phyloP scores from a whole-genome alignment of 2,888 invertebrate species.

The Caenorhabditis plicata region DNA sequence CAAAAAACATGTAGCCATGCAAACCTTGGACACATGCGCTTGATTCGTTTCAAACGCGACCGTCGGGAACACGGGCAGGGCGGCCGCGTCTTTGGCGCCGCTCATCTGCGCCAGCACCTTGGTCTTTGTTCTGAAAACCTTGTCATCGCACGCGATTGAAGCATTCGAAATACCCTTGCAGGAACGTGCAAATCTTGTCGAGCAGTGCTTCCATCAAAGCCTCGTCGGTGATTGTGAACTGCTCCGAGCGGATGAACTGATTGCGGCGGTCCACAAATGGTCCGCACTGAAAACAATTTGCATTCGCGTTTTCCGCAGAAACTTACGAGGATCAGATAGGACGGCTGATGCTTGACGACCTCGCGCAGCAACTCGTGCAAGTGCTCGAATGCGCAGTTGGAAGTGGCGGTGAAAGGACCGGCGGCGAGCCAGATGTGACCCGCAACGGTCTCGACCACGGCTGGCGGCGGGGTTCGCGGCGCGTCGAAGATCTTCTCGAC shows the following conservation, averaged over 20 bases:
- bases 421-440: conserved; percentile 30
- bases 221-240: conserved; percentile 9
- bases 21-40: too few species aligned
- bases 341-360: conserved; percentile 17
- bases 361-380: conserved; percentile 29
- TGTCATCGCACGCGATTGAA: not conserved
- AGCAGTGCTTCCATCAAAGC: conserved; percentile 18
- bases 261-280: conserved; percentile 38
- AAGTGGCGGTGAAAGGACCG: conserved; percentile 33
- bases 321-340: conserved; percentile 25
- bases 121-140: conserved; percentile 17
- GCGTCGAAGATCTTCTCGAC: conserved; percentile 21
- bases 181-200: conserved; percentile 13
- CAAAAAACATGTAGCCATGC: too few species aligned
- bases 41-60: conserved; percentile 19
- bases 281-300: conserved; percentile 14
- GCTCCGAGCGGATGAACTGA: conserved; percentile 8
- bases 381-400: conserved; percentile 33
- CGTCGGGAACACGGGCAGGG: conserved; percentile 23
- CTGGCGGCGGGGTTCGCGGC: not conserved
- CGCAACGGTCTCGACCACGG: not conserved
- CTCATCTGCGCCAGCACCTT: conserved; percentile 33
- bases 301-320: not conserved
- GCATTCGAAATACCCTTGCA: conserved; percentile 9
- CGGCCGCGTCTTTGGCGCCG: conserved; percentile 10